Evolutionary conservation across 1,140 invertebrate genomes (phyloP).

Genomic region (Colletes gigas): DNA sequence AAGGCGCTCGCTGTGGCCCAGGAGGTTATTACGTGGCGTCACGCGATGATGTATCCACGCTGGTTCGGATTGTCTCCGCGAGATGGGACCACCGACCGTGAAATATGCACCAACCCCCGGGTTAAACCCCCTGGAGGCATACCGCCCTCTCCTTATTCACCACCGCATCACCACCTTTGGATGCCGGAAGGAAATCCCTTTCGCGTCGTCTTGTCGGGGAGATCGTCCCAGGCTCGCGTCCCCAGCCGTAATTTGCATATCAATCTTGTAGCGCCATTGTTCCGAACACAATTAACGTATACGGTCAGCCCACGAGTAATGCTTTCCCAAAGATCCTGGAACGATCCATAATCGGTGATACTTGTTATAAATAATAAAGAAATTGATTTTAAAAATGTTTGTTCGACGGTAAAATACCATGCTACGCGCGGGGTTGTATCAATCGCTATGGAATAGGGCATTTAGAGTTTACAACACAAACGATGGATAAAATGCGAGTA

Average conservation of each 20-base stretch:
- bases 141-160: slow-evolving; percentile 71
- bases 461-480: no score
- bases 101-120: slow-evolving; percentile 79
- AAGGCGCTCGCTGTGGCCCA: slow-evolving; percentile 70
- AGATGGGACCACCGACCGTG: slow-evolving; percentile 81
- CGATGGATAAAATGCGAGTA: no score
- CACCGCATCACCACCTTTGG: slow-evolving; percentile 74
- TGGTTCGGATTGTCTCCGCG: slow-evolving; percentile 81
- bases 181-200: slow-evolving; percentile 54
- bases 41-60: slow-evolving; percentile 80
- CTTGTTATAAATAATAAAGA: no score
- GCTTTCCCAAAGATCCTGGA: background rate
- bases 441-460: no score
- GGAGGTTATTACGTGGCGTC: slow-evolving; percentile 80
- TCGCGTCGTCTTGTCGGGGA: slow-evolving; percentile 9
- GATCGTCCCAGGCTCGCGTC: background rate
- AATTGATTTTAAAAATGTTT: no score
- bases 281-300: slow-evolving; percentile 13
- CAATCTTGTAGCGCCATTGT: background rate
- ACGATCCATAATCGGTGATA: background rate
- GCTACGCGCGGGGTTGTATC: no score
- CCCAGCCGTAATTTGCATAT: slow-evolving; percentile 27
- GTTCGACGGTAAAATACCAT: no score
- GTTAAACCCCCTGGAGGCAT: slow-evolving; percentile 75
- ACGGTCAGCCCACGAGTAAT: background rate